Base-by-base conservation (phyloP, 2,113 vertebrate genomes). In the Percopsis transmontana region DNA sequence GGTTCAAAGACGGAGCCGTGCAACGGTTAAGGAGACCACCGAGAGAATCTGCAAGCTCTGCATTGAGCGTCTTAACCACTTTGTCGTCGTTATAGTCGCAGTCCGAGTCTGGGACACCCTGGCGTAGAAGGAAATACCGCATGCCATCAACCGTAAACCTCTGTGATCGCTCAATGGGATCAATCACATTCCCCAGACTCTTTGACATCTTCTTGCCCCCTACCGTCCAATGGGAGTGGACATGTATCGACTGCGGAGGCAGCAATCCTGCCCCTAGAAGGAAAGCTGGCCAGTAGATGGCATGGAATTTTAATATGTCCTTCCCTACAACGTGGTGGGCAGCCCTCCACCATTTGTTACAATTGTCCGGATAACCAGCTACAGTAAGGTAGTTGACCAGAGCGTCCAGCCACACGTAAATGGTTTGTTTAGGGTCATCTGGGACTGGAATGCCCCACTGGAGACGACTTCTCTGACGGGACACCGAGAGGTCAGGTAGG, bases 391-490 rank as follows among this genome's bases (percentile, higher is more conserved):
- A 99, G 85, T 96, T 99, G 14, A 99, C 95, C 71, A 99, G 76
- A 52, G 97, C 97, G 2, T 99, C 97, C 0, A 99, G 83, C 97
- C 97, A 99, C 0, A 99, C 97, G 0, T 99, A 99, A 64, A 99
- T 88, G 1, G 94, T 96, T 58, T 99, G 97, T 0, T 92, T 91
- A 0, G 92, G 62, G 66, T 99, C 96, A 0, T 80, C 66, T 0
- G 97, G 97, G 14, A 99, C 97, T 0, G 94, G 92, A 73, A 99
- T 94, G 3, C 97, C 97, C 96, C 97, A 98, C 58, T 90, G 92
- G 45, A 99, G 89, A 13, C 95, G 93, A 76, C 84, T 94, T 9
- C 93, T 92, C 79, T 93, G 93, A 0, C 97, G 95, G 0, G 97
- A 99, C 13, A 99, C 93, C 0, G 97, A 99, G 23, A 99, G 84